These are phyloP conservation scores for Boulengeromyrus knoepffleri DNA, from an alignment of 2,113 vertebrate genomes.

Conservation along the genomic window DNA sequence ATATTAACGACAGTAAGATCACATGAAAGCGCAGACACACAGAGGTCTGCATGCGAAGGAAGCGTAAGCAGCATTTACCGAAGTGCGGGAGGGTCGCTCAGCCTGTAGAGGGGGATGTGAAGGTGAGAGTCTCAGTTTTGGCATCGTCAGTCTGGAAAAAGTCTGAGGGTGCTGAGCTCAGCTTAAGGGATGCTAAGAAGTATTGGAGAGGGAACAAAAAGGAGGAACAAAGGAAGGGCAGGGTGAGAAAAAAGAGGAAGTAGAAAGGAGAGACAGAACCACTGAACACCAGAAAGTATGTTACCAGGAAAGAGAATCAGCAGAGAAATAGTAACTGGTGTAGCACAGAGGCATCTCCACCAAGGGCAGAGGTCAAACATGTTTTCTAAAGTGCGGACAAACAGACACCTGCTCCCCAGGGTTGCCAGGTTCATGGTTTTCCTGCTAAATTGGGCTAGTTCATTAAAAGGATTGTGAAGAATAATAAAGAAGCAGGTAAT, in stretches of 20 bases:
- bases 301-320: background rate
- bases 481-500: background rate
- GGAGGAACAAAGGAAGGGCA: background rate
- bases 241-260: background rate
- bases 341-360: background rate
- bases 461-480: too few relatives aligned
- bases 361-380: background rate
- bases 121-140: conserved; percentile 4
- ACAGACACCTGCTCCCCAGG: background rate
- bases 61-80: conserved; percentile 5
- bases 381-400: background rate
- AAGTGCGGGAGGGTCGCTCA: conserved; percentile 14
- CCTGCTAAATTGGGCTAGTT: background rate
- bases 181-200: conserved; percentile 17
- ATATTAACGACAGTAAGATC: background rate
- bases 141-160: conserved; percentile 24
- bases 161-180: conserved; percentile 22
- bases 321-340: background rate
- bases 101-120: conserved; percentile 21
- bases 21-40: background rate
- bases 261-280: background rate
- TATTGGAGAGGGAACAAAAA: conserved; percentile 2
- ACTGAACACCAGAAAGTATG: background rate
- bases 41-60: background rate
- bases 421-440: background rate